phyloP scores from a whole-genome alignment of 2,113 vertebrate genomes.

The Gymnobelideus leadbeateri region DNA sequence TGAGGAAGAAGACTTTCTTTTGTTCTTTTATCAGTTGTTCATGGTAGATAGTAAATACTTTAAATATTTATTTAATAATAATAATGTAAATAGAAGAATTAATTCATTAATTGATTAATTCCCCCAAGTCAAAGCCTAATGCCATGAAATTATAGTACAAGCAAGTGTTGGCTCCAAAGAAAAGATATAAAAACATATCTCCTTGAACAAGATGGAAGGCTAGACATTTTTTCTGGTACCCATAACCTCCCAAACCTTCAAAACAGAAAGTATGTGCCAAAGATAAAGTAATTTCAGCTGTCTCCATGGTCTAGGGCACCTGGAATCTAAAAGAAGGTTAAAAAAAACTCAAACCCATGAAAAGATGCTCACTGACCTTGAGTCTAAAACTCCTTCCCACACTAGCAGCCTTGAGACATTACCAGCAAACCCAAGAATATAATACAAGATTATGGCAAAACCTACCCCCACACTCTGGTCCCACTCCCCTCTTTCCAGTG shows the following conservation, averaged over 20 bases:
- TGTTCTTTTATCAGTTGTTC: background rate
- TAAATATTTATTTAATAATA: constrained; percentile 4
- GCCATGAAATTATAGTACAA: background rate
- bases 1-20: background rate
- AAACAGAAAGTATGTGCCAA: background rate
- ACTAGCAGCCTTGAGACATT: background rate
- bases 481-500: background rate
- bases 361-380: background rate
- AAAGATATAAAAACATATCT: background rate
- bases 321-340: background rate
- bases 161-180: background rate
- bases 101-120: too few relatives aligned
- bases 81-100: background rate
- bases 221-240: background rate
- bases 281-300: background rate
- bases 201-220: background rate
- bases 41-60: constrained; percentile 1
- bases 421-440: background rate
- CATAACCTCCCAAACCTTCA: too few relatives aligned
- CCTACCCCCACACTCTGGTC: background rate
- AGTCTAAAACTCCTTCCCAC: background rate
- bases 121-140: background rate
- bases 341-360: background rate
- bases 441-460: background rate
- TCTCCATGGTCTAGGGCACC: background rate